phyloP scores from a whole-genome alignment of 2,797 vertebrate genomes.

The Phataginus tetradactyla region DNA sequence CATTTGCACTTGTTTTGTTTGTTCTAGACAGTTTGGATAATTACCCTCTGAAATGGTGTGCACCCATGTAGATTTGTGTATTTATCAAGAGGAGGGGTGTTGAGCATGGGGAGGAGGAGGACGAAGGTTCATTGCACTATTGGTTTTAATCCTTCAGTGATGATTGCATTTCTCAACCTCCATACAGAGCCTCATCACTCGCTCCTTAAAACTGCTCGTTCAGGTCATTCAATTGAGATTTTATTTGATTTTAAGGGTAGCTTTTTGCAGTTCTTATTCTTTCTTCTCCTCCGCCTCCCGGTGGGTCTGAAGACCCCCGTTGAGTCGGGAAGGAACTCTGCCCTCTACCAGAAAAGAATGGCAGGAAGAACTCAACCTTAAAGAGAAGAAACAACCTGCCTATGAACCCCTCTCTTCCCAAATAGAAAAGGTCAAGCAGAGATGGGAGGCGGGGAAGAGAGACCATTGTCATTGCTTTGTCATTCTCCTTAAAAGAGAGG shows the following conservation, averaged over 20 bases:
- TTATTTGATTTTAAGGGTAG: conserved; percentile 70
- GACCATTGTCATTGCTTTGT: background rate
- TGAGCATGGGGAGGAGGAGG: background rate
- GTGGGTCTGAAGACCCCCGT: background rate
- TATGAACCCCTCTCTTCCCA: no score
- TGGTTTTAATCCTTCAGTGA: conserved; percentile 72
- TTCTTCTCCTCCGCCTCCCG: background rate
- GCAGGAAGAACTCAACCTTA: conserved; percentile 48
- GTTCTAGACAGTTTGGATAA: conserved; percentile 81
- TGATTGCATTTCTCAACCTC: conserved; percentile 74
- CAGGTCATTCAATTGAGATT: conserved; percentile 70
- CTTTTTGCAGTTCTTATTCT: background rate
- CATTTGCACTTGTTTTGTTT: conserved; percentile 83
- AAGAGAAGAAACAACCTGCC: background rate
- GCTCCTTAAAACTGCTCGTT: conserved; percentile 72
- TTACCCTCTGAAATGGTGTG: conserved; percentile 80
- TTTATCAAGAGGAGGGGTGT: conserved; percentile 54
- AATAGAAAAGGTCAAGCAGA: background rate
- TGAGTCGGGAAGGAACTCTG: conserved; percentile 53
- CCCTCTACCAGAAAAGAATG: conserved; percentile 26
- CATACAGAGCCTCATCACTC: conserved; percentile 53
- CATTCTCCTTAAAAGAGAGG: background rate
- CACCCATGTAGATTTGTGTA: conserved; percentile 75
- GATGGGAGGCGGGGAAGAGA: background rate
- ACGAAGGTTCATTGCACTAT: conserved; percentile 51